Conservation (phyloP, 2,888 invertebrate genomes). For the Tipula confusa region DNA sequence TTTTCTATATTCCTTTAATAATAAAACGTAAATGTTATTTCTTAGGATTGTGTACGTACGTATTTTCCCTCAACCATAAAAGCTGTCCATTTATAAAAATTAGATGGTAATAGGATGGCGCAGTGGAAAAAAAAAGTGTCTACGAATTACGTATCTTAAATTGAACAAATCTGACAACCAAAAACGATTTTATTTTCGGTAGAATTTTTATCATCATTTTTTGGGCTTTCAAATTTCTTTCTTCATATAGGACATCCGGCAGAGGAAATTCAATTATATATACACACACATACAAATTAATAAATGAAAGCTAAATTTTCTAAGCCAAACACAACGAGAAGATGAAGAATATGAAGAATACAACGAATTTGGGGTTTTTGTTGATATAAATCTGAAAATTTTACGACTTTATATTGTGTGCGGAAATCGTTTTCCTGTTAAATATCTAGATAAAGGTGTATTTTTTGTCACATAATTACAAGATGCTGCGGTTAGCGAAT, state of each 20-base stretch:
- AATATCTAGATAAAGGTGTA: not conserved
- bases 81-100: not conserved
- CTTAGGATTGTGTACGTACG: not conserved
- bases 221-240: conserved; percentile 4
- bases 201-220: not conserved
- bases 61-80: not conserved
- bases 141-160: not conserved
- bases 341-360: not conserved
- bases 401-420: not conserved
- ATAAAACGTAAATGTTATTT: too few relatives aligned
- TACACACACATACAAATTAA: not conserved
- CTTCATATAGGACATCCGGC: not conserved
- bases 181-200: not conserved
- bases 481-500: too few relatives aligned
- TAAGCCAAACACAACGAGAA: not conserved
- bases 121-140: not conserved
- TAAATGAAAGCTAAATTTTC: not conserved
- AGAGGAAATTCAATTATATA: not conserved
- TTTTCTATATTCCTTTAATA: not conserved
- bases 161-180: not conserved
- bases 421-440: not conserved
- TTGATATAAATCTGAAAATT: not conserved
- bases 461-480: not conserved
- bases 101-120: not conserved
- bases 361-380: not conserved